Base-by-base conservation (phyloP, 2,113 vertebrate genomes). In the Pica pica region DNA sequence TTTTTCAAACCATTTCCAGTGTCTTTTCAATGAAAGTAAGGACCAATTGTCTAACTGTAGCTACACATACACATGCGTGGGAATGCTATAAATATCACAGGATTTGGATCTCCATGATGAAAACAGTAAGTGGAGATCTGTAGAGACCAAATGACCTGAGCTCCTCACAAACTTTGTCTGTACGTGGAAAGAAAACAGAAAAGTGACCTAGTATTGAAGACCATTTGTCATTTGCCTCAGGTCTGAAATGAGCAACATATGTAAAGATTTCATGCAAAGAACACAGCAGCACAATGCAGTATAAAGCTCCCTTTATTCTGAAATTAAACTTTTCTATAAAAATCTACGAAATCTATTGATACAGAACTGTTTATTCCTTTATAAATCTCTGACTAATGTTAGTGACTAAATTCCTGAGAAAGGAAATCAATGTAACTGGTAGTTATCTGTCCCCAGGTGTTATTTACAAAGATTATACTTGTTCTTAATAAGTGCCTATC, bases 391-490 rank as follows among this genome's bases (percentile, higher is more conserved):
- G 78, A 93, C 50, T 94, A 79, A 91, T 60, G 52, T 18, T 71
- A 90, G 37, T 93, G 75, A 94, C 71, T 88, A 74, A 93, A 95
- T 78, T 90, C 56, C 46, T 53, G 56, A 90, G 68, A 39, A 59
- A 79, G 13, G 56, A 83, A 81, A 89, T 70, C 60, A 60, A 31
- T 81, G n/a, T 52, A 94, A 81, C 76, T 78, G 27, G n/a, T 91
- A 68, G 79, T 95, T 93, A 90, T 90, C 71, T 78, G 37, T 93
- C 68, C 73, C 31, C 52, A 70, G 28, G 59, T 35, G 3, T 94
- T 94, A 95, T 83, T 94, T 93, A 78, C 59, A 77, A 88, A 76
- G 68, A 92, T 85, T 89, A 89, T 77, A 93, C 39, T 42, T 87
- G 24, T 77, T 90, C 91, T 67, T 83, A 74, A 59, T 53, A 74